These are phyloP conservation scores for Bombus impatiens DNA, from an alignment of 1,140 invertebrate genomes.

Conservation along the genomic window DNA sequence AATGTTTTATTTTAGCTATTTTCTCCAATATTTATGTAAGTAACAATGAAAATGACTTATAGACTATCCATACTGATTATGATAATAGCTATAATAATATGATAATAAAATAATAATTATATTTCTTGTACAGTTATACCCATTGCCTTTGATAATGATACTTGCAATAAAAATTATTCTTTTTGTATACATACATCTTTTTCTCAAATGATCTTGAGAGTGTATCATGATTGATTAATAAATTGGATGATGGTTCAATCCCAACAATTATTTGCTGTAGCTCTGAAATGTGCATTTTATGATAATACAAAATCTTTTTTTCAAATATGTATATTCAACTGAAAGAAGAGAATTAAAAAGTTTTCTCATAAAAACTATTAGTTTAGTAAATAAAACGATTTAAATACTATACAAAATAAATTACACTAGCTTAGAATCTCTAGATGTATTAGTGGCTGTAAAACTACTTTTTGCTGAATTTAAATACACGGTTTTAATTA, in stretches of 20 bases:
- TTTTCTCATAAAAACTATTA: constrained; percentile 34
- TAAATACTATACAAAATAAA: constrained; percentile 50
- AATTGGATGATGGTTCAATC: constrained; percentile 31
- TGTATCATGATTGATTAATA: constrained; percentile 47
- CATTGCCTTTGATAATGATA: constrained; percentile 78
- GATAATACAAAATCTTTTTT: constrained; percentile 30
- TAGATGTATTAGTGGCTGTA: constrained; percentile 31
- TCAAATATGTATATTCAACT: constrained; percentile 33
- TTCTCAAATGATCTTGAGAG: constrained; percentile 38
- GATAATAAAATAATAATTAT: constrained; percentile 81
- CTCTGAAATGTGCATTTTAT: constrained; percentile 18
- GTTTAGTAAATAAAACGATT: constrained; percentile 42
- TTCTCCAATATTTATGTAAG: constrained; percentile 82
- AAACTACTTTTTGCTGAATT: constrained; percentile 33
- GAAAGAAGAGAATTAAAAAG: constrained; percentile 28
- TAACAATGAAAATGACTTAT: constrained; percentile 82
- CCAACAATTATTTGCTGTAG: constrained; percentile 28
- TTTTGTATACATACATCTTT: constrained; percentile 59
- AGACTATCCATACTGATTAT: constrained; percentile 76
- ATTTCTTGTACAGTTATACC: constrained; percentile 77
- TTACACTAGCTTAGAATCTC: constrained; percentile 31
- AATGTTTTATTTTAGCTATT: constrained; percentile 80
- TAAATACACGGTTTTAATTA: constrained; percentile 34
- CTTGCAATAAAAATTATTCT: constrained; percentile 72
- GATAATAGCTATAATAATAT: constrained; percentile 77